These are phyloP conservation scores for Peromyscus nudipes DNA, from an alignment of 2,797 vertebrate species.

Conservation along the genomic window DNA sequence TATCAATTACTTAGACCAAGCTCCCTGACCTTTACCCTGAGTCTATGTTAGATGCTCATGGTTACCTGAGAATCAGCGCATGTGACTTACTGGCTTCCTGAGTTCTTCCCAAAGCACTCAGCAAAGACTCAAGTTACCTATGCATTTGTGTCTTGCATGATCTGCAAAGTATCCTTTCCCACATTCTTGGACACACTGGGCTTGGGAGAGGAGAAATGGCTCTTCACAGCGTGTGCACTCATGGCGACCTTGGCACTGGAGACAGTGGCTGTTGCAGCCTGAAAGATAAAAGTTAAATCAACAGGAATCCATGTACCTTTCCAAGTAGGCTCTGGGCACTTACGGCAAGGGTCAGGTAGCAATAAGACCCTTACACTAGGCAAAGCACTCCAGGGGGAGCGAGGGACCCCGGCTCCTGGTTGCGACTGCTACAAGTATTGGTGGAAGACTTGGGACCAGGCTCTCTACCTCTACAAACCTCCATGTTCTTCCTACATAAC, in stretches of 20 bases:
- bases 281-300: conserved; percentile 63
- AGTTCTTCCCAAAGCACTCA: not conserved
- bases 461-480: not conserved
- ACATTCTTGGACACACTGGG: conserved; percentile 92
- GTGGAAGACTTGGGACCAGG: not conserved
- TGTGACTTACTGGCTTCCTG: not conserved
- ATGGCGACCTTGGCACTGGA: conserved; percentile 88
- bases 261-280: conserved; percentile 94
- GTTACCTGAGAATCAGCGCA: not conserved
- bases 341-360: fast-evolving
- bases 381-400: not conserved
- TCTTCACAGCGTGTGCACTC: conserved; percentile 91
- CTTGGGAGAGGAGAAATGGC: conserved; percentile 88
- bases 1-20: not conserved
- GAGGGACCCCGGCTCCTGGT: not conserved
- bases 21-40: not conserved
- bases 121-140: conserved; percentile 87
- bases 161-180: conserved; percentile 89
- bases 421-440: not conserved
- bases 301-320: not conserved
- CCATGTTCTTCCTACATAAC: not conserved
- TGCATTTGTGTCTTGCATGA: conserved; percentile 85
- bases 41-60: not conserved
- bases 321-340: not conserved
- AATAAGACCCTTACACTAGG: not conserved